These are phyloP conservation scores for Meloidogyne exigua DNA, from an alignment of 1,140 invertebrate genomes.

Conservation along the genomic window DNA sequence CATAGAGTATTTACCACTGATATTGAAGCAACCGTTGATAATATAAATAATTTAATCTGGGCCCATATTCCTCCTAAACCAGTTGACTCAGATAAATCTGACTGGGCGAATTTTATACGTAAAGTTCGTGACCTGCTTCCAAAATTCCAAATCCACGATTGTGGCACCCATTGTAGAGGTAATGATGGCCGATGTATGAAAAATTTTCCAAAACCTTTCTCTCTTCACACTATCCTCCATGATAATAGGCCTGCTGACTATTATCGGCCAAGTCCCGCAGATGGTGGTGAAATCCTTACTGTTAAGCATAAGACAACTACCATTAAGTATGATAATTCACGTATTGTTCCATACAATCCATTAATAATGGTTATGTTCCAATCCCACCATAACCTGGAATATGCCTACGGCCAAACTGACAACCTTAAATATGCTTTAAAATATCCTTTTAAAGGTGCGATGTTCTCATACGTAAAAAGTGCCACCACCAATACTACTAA, in stretches of 20 bases:
- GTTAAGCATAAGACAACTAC: not conserved
- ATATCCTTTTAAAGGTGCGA: constrained; percentile 7
- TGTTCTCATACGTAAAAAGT: not conserved
- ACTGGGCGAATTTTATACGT: not conserved
- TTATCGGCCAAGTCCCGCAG: not conserved
- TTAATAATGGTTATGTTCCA: not conserved
- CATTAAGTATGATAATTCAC: not conserved
- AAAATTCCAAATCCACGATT: constrained; percentile 1
- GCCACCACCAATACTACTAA: not conserved
- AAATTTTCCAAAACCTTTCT: constrained; percentile 7
- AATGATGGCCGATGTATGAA: not conserved
- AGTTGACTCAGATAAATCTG: not conserved
- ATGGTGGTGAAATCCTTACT: not conserved
- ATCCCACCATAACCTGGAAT: constrained; percentile 16
- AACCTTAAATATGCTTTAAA: constrained; percentile 11
- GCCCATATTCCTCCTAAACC: constrained; percentile 7
- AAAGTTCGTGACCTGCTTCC: not conserved
- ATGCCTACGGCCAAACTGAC: not conserved
- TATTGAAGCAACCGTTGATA: not conserved
- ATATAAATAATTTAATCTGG: constrained; percentile 10
- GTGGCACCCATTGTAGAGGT: not conserved
- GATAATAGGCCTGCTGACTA: constrained; percentile 5
- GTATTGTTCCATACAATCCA: constrained; percentile 9
- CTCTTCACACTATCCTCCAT: not conserved
- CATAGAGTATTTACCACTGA: not conserved